Percentiles rank a stretch among this genome's conserved stretches.
Conservation (phyloP, 2,113 vertebrate species). For the Ictalurus punctatus region DNA sequence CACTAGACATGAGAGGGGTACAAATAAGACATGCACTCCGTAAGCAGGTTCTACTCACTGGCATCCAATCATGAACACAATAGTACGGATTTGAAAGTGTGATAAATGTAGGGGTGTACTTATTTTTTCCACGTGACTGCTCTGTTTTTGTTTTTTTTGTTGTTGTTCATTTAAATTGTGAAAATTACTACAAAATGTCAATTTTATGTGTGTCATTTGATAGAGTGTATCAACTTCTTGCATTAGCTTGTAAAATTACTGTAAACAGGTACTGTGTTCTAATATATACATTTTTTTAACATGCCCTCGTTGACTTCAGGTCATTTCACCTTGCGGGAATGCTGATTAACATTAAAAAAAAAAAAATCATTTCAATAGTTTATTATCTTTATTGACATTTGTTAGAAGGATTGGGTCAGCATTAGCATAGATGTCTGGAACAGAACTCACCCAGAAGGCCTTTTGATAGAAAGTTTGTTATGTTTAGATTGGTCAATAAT, state of each 20-base stretch:
- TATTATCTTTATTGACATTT: constrained; percentile 10
- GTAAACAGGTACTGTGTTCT: not conserved
- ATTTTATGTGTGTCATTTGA: too few relatives aligned
- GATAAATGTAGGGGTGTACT: too few relatives aligned
- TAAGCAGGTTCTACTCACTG: too few relatives aligned
- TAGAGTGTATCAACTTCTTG: not conserved
- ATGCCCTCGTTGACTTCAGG: not conserved
- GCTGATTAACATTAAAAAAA: not conserved
- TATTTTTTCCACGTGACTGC: too few relatives aligned
- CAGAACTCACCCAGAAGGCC: not conserved
- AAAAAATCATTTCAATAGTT: not conserved
- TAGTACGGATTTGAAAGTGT: too few relatives aligned
- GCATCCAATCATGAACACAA: too few relatives aligned
- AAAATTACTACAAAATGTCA: too few relatives aligned
- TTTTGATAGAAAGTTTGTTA: not conserved
- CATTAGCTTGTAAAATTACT: not conserved
- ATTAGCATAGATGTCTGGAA: not conserved
- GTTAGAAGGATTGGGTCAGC: not conserved
- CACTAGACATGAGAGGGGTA: too few relatives aligned
- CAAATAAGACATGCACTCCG: too few relatives aligned
- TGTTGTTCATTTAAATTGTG: too few relatives aligned
- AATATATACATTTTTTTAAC: not conserved
- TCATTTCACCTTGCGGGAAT: not conserved
- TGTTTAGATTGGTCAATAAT: not conserved
- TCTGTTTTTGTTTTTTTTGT: too few relatives aligned